Conservation (phyloP, 2,113 vertebrate genomes). For the Puffinus mauretanicus region DNA sequence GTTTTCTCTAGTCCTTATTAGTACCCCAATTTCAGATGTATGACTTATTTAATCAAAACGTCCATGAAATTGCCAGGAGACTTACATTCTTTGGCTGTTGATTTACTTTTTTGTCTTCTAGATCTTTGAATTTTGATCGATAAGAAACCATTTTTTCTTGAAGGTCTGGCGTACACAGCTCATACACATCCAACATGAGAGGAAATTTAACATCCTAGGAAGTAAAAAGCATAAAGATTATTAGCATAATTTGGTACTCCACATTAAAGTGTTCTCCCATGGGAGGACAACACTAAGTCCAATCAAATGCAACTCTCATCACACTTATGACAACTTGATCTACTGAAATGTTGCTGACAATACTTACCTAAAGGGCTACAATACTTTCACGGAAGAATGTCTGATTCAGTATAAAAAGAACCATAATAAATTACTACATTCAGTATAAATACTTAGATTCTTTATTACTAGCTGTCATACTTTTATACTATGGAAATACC, state of each 20-base stretch:
- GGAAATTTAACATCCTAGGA: slow-evolving; percentile 97
- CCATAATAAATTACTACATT: not conserved
- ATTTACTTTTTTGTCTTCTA: slow-evolving; percentile 93
- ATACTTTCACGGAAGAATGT: not conserved
- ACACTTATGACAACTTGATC: not conserved
- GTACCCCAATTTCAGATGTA: not conserved
- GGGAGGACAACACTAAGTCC: not conserved
- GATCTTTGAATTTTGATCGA: slow-evolving; percentile 94
- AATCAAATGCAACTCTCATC: not conserved
- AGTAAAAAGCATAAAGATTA: not conserved
- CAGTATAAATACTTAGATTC: not conserved
- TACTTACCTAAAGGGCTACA: not conserved
- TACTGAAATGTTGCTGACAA: not conserved
- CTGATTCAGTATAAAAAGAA: not conserved
- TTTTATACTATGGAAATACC: not conserved
- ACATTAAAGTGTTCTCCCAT: not conserved
- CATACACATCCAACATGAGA: slow-evolving; percentile 97
- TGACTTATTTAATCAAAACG: not conserved
- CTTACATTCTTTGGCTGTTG: slow-evolving; percentile 85
- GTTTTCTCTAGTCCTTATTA: not conserved
- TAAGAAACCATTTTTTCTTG: slow-evolving; percentile 94
- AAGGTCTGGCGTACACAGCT: slow-evolving; percentile 90
- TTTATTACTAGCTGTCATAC: not conserved
- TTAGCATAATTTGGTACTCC: not conserved
- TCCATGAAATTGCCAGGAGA: not conserved